Conservation (phyloP, 2,888 invertebrate genomes). For the Ennomos quercinarius region DNA sequence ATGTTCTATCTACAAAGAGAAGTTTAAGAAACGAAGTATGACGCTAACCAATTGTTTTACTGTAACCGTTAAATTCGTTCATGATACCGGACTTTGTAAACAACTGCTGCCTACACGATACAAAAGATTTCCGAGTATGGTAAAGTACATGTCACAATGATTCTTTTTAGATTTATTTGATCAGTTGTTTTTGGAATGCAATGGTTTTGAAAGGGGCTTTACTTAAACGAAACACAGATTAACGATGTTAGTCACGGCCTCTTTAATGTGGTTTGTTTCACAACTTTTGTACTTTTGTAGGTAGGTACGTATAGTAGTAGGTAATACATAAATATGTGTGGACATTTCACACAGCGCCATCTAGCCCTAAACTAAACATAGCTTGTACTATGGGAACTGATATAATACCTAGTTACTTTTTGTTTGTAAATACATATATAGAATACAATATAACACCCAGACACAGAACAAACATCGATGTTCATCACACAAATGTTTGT, state of each 20-base stretch:
- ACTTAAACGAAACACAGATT: constrained; percentile 52
- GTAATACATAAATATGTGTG: too few relatives aligned
- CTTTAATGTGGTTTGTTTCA: constrained; percentile 44
- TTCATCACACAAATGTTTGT: too few relatives aligned
- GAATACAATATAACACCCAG: too few relatives aligned
- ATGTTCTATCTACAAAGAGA: too few relatives aligned
- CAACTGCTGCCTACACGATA: constrained; percentile 31
- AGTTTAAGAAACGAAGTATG: not conserved
- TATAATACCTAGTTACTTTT: too few relatives aligned
- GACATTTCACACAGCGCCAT: too few relatives aligned
- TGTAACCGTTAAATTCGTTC: constrained; percentile 11
- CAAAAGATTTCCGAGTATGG: constrained; percentile 50
- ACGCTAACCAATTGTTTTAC: constrained; percentile 1
- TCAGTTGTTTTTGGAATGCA: constrained; percentile 73
- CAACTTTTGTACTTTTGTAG: constrained; percentile 25
- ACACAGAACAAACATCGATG: too few relatives aligned
- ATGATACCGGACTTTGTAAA: constrained; percentile 19
- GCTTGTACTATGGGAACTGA: too few relatives aligned
- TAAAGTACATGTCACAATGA: constrained; percentile 39
- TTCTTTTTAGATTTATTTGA: constrained; percentile 76
- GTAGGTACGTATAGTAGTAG: too few relatives aligned
- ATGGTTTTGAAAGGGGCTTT: constrained; percentile 51
- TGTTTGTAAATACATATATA: too few relatives aligned
- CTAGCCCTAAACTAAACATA: too few relatives aligned
- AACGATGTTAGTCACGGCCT: constrained; percentile 46